phyloP scores from a whole-genome alignment of 1,140 invertebrate species.

The Scaptomyza hsui region DNA sequence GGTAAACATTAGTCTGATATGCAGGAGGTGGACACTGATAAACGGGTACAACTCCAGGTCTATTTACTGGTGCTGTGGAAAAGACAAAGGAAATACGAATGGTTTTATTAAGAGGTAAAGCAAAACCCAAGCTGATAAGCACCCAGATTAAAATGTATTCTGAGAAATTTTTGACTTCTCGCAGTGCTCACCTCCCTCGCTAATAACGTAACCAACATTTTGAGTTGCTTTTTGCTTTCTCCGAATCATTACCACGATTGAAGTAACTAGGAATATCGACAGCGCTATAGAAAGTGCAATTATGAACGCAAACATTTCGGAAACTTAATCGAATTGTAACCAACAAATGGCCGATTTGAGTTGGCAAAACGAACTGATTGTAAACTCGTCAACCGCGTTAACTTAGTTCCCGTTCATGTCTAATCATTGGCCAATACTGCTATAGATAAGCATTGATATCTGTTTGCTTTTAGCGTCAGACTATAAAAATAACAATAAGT shows the following conservation, averaged over 20 bases:
- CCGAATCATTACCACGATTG: background rate
- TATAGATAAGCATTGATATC: conserved; percentile 28
- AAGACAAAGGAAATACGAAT: background rate
- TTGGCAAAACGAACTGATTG: conserved; percentile 19
- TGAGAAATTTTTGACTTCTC: background rate
- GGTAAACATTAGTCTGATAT: conserved; percentile 1
- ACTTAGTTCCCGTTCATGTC: conserved; percentile 8
- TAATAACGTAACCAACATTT: conserved; percentile 28
- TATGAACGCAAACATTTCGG: conserved; percentile 19
- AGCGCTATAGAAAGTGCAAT: conserved; percentile 11
- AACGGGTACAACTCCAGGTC: background rate
- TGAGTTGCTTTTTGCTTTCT: conserved; percentile 5
- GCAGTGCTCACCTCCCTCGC: background rate
- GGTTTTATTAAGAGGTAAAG: too few relatives aligned
- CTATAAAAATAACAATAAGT: conserved; percentile 4
- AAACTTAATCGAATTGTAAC: background rate
- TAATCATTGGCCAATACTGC: conserved; percentile 30
- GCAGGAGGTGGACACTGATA: conserved; percentile 1
- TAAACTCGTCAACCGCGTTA: background rate
- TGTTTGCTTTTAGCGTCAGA: background rate
- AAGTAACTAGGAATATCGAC: conserved; percentile 25
- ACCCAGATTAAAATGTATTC: background rate
- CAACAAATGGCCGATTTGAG: conserved; percentile 10
- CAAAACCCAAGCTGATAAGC: background rate
- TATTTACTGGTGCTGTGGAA: background rate